These are phyloP conservation scores for Bombyx mandarina DNA, from an alignment of 1,140 invertebrate species.

Conservation along the genomic window DNA sequence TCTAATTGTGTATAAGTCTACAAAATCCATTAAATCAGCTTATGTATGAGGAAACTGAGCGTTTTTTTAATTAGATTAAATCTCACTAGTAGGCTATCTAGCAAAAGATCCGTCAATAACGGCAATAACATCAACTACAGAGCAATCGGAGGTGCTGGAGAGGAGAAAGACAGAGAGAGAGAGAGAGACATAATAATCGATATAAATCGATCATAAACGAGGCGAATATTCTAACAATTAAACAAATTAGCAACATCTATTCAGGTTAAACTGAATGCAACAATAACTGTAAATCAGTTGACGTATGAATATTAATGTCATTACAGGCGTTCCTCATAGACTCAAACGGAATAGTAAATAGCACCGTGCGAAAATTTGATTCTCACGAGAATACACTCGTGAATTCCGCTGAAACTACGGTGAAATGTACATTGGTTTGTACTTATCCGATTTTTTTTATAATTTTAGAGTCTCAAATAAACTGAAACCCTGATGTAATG, in stretches of 20 bases:
- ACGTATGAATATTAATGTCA: constrained; percentile 21
- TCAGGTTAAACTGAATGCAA: not conserved
- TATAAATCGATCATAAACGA: not conserved
- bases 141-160: no score
- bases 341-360: constrained; percentile 15
- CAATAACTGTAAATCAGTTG: constrained; percentile 9
- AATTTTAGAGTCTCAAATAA: not conserved
- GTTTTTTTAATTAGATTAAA: no score
- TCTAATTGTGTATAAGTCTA: no score
- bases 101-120: no score
- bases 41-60: no score
- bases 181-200: no score
- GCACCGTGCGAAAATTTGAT: not conserved
- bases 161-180: no score
- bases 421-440: not conserved
- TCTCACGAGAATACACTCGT: not conserved
- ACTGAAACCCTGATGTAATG: not conserved
- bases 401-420: not conserved
- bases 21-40: no score
- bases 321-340: constrained; percentile 13
- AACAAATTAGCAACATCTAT: not conserved
- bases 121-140: no score
- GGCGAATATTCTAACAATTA: not conserved
- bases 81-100: no score
- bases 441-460: not conserved